phyloP scores from a whole-genome alignment of 1,140 invertebrate genomes.

The Forficula auricularia region DNA sequence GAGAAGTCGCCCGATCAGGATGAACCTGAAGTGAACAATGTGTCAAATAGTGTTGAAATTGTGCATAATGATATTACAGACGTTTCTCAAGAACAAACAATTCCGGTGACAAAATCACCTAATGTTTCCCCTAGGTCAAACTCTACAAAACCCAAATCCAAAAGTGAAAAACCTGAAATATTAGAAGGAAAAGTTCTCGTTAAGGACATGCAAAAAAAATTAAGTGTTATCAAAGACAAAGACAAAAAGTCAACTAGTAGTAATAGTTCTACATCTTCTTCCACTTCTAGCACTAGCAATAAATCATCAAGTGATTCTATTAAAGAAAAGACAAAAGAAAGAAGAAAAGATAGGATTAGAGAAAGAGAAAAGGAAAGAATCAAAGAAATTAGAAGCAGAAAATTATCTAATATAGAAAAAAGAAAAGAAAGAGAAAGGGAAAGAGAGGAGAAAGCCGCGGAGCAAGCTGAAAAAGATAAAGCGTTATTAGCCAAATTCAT shows the following conservation, averaged over 20 bases:
- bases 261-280: constrained; percentile 29
- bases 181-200: constrained; percentile 19
- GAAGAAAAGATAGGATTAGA: constrained; percentile 28
- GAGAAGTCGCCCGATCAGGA: constrained; percentile 11
- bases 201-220: too few relatives aligned
- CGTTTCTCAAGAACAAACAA: constrained; percentile 5
- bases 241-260: constrained; percentile 25
- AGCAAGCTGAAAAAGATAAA: constrained; percentile 44
- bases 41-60: constrained; percentile 13
- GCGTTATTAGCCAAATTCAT: constrained; percentile 44
- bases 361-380: constrained; percentile 26
- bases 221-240: constrained; percentile 22
- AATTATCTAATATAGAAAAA: constrained; percentile 16
- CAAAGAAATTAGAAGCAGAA: constrained; percentile 27
- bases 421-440: constrained; percentile 8
- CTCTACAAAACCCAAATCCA: constrained; percentile 1
- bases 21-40: not conserved
- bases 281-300: constrained; percentile 23
- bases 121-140: too few relatives aligned
- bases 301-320: constrained; percentile 11
- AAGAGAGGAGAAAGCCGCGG: constrained; percentile 5
- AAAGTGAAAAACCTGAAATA: constrained; percentile 21
- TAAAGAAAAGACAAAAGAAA: constrained; percentile 26
- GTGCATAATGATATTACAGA: constrained; percentile 8
- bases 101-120: not conserved